phyloP scores from a whole-genome alignment of 2,113 vertebrate genomes.

The Elaphurus davidianus region DNA sequence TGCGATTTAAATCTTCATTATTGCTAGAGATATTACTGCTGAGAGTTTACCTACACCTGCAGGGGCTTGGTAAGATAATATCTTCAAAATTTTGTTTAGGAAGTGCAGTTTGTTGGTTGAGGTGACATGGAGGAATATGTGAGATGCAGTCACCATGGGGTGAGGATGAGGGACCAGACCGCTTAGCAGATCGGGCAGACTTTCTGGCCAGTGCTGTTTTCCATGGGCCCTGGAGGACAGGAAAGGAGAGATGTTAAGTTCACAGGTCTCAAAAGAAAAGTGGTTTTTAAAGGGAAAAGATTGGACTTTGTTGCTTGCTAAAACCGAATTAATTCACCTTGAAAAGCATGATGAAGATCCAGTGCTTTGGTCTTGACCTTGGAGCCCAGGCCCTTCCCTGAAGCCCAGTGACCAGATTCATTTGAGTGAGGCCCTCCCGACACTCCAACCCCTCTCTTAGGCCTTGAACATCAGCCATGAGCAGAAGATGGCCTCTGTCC shows the following conservation, averaged over 20 bases:
- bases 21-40: background rate
- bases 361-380: background rate
- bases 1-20: background rate
- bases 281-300: background rate
- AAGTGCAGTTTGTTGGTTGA: slow-evolving; percentile 47
- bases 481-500: background rate
- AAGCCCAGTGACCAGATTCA: background rate
- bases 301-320: background rate
- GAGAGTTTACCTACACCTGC: slow-evolving; percentile 19
- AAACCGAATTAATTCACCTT: background rate
- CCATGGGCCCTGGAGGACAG: slow-evolving; percentile 40
- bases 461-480: background rate
- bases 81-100: slow-evolving; percentile 3
- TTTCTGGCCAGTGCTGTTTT: slow-evolving; percentile 57
- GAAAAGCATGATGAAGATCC: background rate
- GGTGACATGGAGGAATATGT: slow-evolving; percentile 62
- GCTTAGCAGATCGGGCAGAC: background rate
- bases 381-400: background rate
- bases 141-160: slow-evolving; percentile 64
- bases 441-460: background rate
- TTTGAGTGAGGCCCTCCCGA: background rate
- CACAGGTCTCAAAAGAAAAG: background rate
- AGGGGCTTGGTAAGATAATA: background rate
- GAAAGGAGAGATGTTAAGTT: slow-evolving; percentile 49
- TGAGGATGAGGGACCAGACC: slow-evolving; percentile 12